Percentiles rank a stretch among this genome's conserved stretches.
Conservation (phyloP, 2,797 vertebrate species). For the Clamator glandarius region DNA sequence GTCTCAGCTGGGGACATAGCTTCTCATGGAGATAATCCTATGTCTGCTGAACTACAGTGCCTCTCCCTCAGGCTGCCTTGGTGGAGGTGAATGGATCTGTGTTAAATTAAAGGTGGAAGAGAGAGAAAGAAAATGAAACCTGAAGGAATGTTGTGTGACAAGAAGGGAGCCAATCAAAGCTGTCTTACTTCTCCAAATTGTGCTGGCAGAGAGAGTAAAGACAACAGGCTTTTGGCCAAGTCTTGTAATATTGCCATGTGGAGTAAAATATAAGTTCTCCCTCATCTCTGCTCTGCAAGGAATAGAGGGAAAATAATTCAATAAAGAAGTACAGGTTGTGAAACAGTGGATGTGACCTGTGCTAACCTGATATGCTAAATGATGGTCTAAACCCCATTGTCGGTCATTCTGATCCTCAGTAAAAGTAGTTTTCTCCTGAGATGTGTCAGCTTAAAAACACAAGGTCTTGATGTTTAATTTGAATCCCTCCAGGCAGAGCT, state of each 20-base stretch:
- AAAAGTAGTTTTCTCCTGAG: not conserved
- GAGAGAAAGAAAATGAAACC: not conserved
- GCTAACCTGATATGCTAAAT: not conserved
- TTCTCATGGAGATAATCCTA: not conserved
- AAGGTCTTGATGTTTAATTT: not conserved
- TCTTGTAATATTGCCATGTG: not conserved
- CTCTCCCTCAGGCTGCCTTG: not conserved
- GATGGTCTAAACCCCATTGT: not conserved
- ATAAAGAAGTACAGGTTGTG: not conserved
- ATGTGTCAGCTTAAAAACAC: not conserved
- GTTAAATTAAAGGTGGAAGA: not conserved
- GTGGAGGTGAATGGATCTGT: rapidly evolving
- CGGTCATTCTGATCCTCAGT: not conserved
- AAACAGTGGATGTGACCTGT: not conserved
- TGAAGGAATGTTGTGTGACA: not conserved
- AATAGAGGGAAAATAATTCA: not conserved
- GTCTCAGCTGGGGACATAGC: not conserved
- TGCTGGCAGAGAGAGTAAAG: not conserved
- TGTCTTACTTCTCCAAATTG: not conserved
- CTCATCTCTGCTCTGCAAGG: not conserved
- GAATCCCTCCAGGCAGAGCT: not conserved
- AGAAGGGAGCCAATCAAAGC: not conserved
- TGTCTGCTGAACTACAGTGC: not conserved
- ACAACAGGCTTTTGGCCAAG: not conserved
- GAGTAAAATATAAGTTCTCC: not conserved